Percentiles rank a stretch among this genome's conserved stretches.
These are phyloP conservation scores for Microcebus ravelobensis DNA, from an alignment of 2,113 vertebrate species.

Conservation along the genomic window DNA sequence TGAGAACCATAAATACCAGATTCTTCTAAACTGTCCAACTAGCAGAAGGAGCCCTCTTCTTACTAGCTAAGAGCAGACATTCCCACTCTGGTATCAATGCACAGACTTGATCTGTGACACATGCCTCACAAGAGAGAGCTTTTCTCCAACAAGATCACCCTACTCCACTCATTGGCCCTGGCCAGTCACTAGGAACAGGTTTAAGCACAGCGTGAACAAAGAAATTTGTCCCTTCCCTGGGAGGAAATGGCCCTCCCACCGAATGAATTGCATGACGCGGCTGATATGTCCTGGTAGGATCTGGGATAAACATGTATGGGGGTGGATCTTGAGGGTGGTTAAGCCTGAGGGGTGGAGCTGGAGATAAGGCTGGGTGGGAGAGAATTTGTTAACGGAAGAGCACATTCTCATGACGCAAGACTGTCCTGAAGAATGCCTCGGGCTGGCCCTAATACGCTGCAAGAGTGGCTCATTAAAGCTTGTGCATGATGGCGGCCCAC, in stretches of 20 bases:
- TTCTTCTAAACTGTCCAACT: neutral
- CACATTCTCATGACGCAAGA: neutral
- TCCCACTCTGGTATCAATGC: neutral
- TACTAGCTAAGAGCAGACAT: neutral
- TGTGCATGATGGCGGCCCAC: neutral
- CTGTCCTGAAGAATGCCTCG: neutral
- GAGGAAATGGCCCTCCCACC: neutral
- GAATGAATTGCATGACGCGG: neutral
- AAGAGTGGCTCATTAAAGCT: neutral
- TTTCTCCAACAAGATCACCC: neutral
- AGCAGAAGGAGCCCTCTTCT: neutral
- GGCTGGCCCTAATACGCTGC: neutral
- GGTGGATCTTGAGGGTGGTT: neutral
- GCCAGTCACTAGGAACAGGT: neutral
- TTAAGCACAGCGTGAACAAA: neutral
- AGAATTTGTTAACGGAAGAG: neutral
- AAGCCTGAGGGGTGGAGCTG: neutral
- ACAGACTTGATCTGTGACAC: neutral
- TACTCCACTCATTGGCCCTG: neutral
- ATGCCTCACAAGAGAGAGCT: neutral
- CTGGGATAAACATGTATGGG: neutral
- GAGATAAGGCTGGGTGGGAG: neutral
- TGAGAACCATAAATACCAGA: neutral
- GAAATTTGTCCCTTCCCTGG: neutral
- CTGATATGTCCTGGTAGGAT: neutral